A percentile compares a stretch with the other conserved stretches of the same genome.
Evolutionary conservation across 1,140 invertebrate genomes (phyloP).

Genomic region (Branchinecta lynchi): DNA sequence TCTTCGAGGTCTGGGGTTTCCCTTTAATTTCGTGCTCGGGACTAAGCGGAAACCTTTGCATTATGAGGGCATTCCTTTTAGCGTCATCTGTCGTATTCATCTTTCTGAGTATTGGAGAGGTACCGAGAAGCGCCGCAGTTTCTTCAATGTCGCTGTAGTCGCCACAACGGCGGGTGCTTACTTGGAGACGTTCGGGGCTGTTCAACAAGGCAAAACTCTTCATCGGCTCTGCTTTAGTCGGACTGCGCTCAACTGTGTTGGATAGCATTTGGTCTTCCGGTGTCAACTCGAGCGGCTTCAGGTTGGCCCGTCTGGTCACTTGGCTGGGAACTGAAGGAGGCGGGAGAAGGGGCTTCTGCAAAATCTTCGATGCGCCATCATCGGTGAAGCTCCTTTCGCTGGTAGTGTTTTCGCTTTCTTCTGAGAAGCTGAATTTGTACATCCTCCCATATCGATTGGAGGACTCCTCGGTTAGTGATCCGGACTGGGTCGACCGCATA

Average conservation of each 20-base stretch:
- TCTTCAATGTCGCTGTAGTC: conserved; percentile 19
- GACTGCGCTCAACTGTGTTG: background rate
- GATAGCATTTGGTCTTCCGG: background rate
- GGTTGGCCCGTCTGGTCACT: background rate
- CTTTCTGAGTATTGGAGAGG: conserved; percentile 31
- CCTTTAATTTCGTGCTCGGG: background rate
- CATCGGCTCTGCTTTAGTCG: background rate
- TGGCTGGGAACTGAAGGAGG: background rate
- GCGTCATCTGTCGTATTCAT: background rate
- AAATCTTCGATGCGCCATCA: background rate
- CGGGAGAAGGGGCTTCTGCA: too few relatives aligned
- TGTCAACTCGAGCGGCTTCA: background rate
- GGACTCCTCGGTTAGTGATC: conserved; percentile 19
- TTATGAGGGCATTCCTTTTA: background rate
- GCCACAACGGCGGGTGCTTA: conserved; percentile 20
- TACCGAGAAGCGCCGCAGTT: conserved; percentile 36
- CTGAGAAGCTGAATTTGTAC: background rate
- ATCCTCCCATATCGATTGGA: background rate
- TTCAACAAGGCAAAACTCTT: background rate
- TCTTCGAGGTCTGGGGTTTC: background rate
- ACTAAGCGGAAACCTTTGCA: background rate
- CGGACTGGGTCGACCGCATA: conserved; percentile 21
- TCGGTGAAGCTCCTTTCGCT: conserved; percentile 14
- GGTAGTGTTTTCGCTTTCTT: background rate
- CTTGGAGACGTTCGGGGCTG: conserved; percentile 15